A percentile compares a stretch with the other conserved stretches of the same genome.
Evolutionary conservation across 2,888 invertebrate genomes (phyloP).

Genomic region (Hemistola chrysoprasaria): DNA sequence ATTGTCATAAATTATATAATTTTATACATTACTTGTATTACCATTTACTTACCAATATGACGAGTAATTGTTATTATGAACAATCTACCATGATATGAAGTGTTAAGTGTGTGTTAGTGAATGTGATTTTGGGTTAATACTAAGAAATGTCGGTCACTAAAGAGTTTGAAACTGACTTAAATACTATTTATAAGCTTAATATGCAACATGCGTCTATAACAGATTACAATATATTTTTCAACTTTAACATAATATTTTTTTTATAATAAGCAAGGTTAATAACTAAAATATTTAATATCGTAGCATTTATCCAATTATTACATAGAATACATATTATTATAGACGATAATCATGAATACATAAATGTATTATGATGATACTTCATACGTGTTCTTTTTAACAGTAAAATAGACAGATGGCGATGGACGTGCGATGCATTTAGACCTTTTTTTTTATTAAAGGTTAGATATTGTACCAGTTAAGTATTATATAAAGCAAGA

Average conservation of each 20-base stretch:
- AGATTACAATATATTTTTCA: background rate
- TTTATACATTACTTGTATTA: conserved; percentile 1
- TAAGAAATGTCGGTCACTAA: conserved; percentile 5
- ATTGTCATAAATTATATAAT: too few species aligned
- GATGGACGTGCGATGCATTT: conserved; percentile 48
- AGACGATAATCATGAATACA: conserved; percentile 3
- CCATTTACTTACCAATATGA: conserved; percentile 12
- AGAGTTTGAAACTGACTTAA: conserved; percentile 13
- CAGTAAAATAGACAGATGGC: too few species aligned
- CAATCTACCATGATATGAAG: conserved; percentile 20
- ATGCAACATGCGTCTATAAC: conserved; percentile 7
- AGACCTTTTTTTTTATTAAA: conserved; percentile 33
- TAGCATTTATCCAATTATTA: too few species aligned
- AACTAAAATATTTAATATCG: too few species aligned
- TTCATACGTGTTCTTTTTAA: conserved; percentile 15
- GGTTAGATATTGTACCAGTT: conserved; percentile 36
- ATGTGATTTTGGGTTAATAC: conserved; percentile 15
- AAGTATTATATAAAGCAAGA: conserved; percentile 20
- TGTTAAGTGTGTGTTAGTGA: conserved; percentile 41
- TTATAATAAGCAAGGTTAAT: too few species aligned
- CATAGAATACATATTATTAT: conserved; percentile 1
- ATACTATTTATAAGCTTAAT: conserved; percentile 11
- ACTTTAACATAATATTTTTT: background rate
- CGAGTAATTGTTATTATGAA: conserved; percentile 8
- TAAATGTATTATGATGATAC: background rate